These are phyloP conservation scores for Diarsia dahlii DNA, from an alignment of 2,888 invertebrate genomes.

Conservation along the genomic window DNA sequence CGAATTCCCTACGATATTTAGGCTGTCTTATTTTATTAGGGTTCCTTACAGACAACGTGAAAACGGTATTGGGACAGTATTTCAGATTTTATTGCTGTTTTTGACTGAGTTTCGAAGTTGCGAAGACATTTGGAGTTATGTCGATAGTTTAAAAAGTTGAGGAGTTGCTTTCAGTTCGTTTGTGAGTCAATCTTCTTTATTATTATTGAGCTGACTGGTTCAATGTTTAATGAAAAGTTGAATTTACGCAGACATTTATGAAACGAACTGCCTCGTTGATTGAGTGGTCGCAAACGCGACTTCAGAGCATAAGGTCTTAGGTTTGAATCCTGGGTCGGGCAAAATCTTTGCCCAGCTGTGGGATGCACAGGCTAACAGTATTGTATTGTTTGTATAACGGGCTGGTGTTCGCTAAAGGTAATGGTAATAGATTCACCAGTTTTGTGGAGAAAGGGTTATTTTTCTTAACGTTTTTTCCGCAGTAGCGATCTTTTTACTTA, in stretches of 20 bases:
- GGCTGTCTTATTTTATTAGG: slow-evolving; percentile 65
- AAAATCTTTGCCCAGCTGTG: too few relatives aligned
- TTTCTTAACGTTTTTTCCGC: background rate
- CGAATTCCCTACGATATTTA: slow-evolving; percentile 65
- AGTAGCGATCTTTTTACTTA: background rate
- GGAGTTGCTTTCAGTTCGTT: background rate
- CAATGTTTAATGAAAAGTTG: background rate
- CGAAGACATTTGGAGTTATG: slow-evolving; percentile 28
- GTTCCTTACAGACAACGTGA: slow-evolving; percentile 48
- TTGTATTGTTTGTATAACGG: too few relatives aligned
- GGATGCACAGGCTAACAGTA: too few relatives aligned
- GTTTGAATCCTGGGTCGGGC: background rate
- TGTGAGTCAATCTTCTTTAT: background rate
- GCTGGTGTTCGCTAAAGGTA: too few relatives aligned
- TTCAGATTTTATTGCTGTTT: slow-evolving; percentile 52
- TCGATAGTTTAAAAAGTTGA: slow-evolving; percentile 28
- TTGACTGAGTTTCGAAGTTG: slow-evolving; percentile 27
- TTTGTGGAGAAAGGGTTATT: background rate
- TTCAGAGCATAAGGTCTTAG: background rate
- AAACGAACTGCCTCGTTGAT: background rate
- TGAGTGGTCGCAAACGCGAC: too few relatives aligned
- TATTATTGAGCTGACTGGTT: slow-evolving; percentile 1
- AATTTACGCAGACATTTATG: background rate
- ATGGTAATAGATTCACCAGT: background rate
- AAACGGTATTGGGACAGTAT: slow-evolving; percentile 58